Percentiles rank a stretch among this genome's conserved stretches.
phyloP scores from a whole-genome alignment of 2,113 vertebrate genomes.

The Charina bottae region DNA sequence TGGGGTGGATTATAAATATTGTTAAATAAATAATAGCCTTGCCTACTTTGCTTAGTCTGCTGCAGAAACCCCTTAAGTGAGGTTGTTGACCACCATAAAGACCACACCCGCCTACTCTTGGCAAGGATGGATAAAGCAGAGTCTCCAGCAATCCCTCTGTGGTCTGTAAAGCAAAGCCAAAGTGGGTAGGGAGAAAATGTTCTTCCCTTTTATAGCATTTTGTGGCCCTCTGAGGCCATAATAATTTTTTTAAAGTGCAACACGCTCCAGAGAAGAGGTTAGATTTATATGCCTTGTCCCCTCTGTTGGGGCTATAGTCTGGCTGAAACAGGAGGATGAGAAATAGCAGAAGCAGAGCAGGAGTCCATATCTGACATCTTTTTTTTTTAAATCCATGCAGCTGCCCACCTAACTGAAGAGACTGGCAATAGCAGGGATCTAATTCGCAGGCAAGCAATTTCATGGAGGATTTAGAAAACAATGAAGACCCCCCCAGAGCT shows the following conservation, averaged over 20 bases:
- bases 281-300: background rate
- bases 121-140: background rate
- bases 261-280: background rate
- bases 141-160: background rate
- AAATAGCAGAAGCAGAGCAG: background rate
- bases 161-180: background rate
- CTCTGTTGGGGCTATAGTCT: background rate
- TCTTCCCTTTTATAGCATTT: background rate
- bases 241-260: background rate
- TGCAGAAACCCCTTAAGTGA: background rate
- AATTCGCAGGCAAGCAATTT: background rate
- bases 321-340: background rate
- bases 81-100: background rate
- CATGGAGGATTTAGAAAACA: conserved; percentile 1
- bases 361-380: background rate
- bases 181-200: background rate
- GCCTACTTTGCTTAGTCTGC: background rate
- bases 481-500: conserved; percentile 12
- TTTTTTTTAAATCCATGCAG: background rate
- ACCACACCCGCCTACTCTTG: background rate
- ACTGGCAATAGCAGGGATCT: background rate
- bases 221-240: background rate
- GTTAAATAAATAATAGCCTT: background rate
- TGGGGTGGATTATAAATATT: background rate
- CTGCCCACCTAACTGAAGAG: background rate